Conservation (phyloP, 2,113 vertebrate genomes). For the Microtus pennsylvanicus region DNA sequence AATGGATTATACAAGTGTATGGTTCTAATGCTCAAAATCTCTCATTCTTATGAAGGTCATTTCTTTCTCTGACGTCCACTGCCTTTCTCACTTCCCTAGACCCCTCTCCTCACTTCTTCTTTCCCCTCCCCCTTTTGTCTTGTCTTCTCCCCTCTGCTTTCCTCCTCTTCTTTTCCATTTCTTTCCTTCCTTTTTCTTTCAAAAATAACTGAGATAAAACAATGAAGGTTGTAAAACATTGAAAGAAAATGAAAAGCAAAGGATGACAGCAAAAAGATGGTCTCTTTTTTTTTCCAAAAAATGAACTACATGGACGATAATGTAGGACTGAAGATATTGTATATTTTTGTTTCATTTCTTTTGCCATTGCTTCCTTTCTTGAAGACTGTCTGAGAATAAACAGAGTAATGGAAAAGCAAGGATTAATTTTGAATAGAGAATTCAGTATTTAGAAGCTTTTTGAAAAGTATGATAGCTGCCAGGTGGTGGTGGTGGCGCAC, state of each 20-base stretch:
- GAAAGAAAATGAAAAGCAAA: background rate
- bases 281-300: background rate
- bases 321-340: background rate
- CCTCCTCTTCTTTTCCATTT: background rate
- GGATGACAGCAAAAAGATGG: background rate
- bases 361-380: background rate
- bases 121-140: no score
- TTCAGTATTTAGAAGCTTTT: background rate
- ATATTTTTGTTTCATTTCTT: constrained; percentile 4
- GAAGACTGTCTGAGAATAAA: background rate
- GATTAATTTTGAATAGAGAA: background rate
- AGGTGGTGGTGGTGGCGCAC: no score
- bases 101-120: background rate
- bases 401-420: background rate
- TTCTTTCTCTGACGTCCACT: background rate
- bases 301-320: background rate
- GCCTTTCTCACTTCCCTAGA: background rate
- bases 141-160: background rate
- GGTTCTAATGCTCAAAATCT: background rate
- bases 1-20: background rate
- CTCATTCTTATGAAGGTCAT: background rate
- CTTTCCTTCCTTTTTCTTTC: background rate
- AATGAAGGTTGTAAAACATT: background rate
- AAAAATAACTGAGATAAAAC: background rate
- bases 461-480: no score